Base-by-base conservation (phyloP, 2,797 vertebrate species). In the Hirundo rustica region DNA sequence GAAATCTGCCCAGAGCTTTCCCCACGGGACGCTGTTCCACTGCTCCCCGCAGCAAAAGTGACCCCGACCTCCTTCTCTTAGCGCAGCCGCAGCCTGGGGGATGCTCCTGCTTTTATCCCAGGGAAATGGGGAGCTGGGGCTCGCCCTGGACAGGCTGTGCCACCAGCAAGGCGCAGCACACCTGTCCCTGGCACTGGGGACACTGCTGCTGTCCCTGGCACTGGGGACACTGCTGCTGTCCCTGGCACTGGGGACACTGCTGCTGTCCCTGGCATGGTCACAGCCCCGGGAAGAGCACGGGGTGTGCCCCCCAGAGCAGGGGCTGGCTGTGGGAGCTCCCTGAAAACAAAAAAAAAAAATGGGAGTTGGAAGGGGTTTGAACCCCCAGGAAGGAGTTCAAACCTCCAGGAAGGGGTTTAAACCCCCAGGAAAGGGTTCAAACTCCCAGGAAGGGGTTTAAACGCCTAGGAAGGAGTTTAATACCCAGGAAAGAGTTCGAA, bases 21-120 rank as follows among this genome's bases (percentile, higher is more conserved):
- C 76, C 20, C 34, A 3, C 0, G 0, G 30, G 18, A 27, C 0
- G 0, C 6, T 4, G 10, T 30, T 11, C 67, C 47, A 57, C 11
- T 6, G 32, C 45, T 57, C 40, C 48, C 1, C 68, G 3, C n/a
- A 7, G 23, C 51, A 40, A 36, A 50, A 2, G 16, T 1, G 32
- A 75, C 29, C 26, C 18, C 3, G 5, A 64, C 7, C 67, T 72
- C 32, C 47, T 26, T 13, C 29, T 10, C 12, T 4, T 2, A 3
- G 3, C 0, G 1, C 48, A 40, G 40, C 57, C 74, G 5, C 42
- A 14, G 38, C 72, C 32, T 26, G 50, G 60, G 76, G 78, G 36
- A 50, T 3, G 36, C 1, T 13, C 87, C 44, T 64, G 7, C 61
- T 22, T n/a, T 5, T 2, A 36, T 73, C 88, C 88, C 50, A 22